These are phyloP conservation scores for Malacoraja senta DNA, from an alignment of 2,797 vertebrate species.

Conservation along the genomic window DNA sequence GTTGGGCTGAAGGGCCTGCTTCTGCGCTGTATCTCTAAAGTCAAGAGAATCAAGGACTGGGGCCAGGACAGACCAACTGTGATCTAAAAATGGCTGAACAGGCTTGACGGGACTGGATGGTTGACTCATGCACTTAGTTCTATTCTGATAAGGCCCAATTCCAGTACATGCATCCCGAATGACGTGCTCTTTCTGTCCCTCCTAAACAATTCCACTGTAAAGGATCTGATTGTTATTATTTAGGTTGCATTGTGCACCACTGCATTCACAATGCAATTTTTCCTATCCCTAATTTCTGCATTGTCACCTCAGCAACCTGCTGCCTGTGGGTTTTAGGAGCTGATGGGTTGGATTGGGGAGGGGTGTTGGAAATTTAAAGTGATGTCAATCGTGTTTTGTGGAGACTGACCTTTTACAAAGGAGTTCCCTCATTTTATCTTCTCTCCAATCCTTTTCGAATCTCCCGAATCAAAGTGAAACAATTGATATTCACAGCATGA, in stretches of 20 bases:
- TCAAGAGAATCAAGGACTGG: too few species aligned
- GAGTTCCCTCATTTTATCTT: too few species aligned
- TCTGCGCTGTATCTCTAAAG: too few species aligned
- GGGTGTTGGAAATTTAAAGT: neutral
- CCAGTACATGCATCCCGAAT: neutral
- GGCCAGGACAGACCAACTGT: too few species aligned
- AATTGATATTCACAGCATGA: neutral
- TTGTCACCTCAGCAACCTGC: neutral
- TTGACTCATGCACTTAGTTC: too few species aligned
- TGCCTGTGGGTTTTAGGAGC: neutral
- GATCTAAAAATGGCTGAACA: too few species aligned
- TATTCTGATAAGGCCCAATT: neutral
- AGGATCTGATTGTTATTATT: neutral
- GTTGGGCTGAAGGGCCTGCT: too few species aligned
- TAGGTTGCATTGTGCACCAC: neutral
- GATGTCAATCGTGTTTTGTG: neutral
- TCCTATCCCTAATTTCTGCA: neutral
- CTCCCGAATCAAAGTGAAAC: neutral
- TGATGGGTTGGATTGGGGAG: too few species aligned
- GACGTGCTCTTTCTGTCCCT: neutral
- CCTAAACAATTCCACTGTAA: neutral
- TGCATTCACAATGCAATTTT: neutral
- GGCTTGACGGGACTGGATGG: too few species aligned
- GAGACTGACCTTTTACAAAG: neutral
- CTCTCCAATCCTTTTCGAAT: neutral